Evolutionary conservation across 2,888 invertebrate genomes (phyloP).

Genomic region (Acleris holmiana): DNA sequence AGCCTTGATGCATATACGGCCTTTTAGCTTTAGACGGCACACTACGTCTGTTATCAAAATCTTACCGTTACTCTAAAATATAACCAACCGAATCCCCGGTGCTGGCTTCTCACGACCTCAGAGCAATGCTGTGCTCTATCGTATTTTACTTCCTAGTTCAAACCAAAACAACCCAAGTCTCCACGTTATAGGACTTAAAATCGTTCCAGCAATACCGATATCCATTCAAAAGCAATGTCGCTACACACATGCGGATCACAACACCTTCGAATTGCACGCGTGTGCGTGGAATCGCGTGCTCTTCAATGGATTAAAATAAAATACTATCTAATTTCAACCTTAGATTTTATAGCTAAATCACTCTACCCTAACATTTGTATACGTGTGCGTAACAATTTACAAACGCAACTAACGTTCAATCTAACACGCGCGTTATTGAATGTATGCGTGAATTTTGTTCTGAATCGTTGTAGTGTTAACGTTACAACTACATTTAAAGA

Average conservation of each 20-base stretch:
- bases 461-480: too few relatives aligned
- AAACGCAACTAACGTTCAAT: too few relatives aligned
- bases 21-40: too few relatives aligned
- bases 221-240: constrained; percentile 75
- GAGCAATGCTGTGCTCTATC: constrained; percentile 77
- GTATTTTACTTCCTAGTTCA: constrained; percentile 78
- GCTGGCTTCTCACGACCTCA: constrained; percentile 80
- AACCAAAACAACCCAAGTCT: constrained; percentile 47
- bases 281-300: constrained; percentile 50
- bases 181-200: constrained; percentile 49
- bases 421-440: too few relatives aligned
- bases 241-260: constrained; percentile 65
- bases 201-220: constrained; percentile 49
- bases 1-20: too few relatives aligned
- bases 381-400: too few relatives aligned
- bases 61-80: constrained; percentile 47
- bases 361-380: too few relatives aligned
- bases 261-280: constrained; percentile 60
- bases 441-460: too few relatives aligned
- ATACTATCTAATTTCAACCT: constrained; percentile 50
- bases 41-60: constrained; percentile 64
- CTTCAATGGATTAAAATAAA: constrained; percentile 36
- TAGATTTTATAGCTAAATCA: constrained; percentile 44
- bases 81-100: constrained; percentile 73
- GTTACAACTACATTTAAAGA: not conserved